Base-by-base conservation (phyloP, 2,797 vertebrate species). In the Champsocephalus esox region DNA sequence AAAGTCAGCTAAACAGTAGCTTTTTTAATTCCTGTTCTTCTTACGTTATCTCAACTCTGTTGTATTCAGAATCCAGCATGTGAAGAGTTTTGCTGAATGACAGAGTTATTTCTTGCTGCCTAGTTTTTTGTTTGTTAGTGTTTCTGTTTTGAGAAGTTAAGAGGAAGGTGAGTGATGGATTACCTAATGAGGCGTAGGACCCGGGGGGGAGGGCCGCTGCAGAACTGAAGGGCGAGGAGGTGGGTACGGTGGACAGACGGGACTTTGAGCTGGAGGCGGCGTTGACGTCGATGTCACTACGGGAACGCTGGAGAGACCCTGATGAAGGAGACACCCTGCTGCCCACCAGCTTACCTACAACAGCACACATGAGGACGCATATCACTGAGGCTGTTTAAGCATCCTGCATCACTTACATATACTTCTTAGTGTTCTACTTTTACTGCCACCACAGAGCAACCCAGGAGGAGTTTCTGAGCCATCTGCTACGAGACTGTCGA, bases 181-280 rank as follows among this genome's bases (percentile, higher is more conserved):
- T 96, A 99, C 98, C 98, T 96, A 99, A 92, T 41, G 98, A 99
- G 28, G 97, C 97, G 3, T 98, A 99, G 32, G 98, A 99, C 55
- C 98, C 98, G 0, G 98, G 98, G 49, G 98, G 97, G 51, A 99
- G 93, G 58, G 97, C 96, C 0, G 98, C 95, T 0, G 97, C 97
- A 0, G 96, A 96, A 92, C 96, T 96, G 95, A 99, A 99, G 5
- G 97, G 96, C 0, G 96, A 90, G 3, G 96, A 87, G 0, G 96
- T 80, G 8, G 96, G 95, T 12, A 95, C 93, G 0, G 96, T 95
- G 67, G 95, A 93, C 85, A 97, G 95, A 82, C 97, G 97, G 12
- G 97, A 97, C 93, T 99, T 99, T 93, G 98, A 95, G 83, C 89
- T 99, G 92, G 98, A 96, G 52, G 98, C 98, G 10, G 98, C 98